These are phyloP conservation scores for Pygocentrus nattereri DNA, from an alignment of 2,797 vertebrate species.

Conservation along the genomic window DNA sequence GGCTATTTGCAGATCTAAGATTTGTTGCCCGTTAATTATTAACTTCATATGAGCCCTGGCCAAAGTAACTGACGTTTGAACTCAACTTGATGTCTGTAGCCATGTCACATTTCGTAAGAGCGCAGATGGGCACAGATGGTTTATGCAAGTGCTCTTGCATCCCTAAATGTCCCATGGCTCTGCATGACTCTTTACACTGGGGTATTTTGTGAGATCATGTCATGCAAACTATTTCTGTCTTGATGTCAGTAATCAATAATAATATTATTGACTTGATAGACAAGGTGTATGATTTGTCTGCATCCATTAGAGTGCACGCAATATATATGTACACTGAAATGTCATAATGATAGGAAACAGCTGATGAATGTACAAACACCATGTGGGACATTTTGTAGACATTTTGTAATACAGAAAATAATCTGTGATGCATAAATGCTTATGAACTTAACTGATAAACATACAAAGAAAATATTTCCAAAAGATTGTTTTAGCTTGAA, in stretches of 20 bases:
- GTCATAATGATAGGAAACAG: not conserved
- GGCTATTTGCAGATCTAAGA: conserved; percentile 29
- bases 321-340: not conserved
- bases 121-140: conserved; percentile 58
- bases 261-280: not conserved
- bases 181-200: conserved; percentile 19
- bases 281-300: not conserved
- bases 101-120: conserved; percentile 41
- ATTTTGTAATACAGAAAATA: no score
- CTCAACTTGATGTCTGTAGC: conserved; percentile 45
- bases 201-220: not conserved
- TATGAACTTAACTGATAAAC: no score
- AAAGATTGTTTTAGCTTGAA: no score
- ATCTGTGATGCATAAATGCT: no score
- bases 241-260: not conserved
- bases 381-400: no score
- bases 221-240: not conserved
- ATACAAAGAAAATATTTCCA: no score
- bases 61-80: conserved; percentile 40
- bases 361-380: no score
- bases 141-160: conserved; percentile 40
- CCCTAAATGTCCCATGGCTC: conserved; percentile 41
- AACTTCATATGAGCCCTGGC: conserved; percentile 11
- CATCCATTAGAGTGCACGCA: not conserved
- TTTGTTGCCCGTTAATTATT: conserved; percentile 30